These are phyloP conservation scores for Lithophane semibrunnea DNA, from an alignment of 2,888 invertebrate genomes.

Conservation along the genomic window DNA sequence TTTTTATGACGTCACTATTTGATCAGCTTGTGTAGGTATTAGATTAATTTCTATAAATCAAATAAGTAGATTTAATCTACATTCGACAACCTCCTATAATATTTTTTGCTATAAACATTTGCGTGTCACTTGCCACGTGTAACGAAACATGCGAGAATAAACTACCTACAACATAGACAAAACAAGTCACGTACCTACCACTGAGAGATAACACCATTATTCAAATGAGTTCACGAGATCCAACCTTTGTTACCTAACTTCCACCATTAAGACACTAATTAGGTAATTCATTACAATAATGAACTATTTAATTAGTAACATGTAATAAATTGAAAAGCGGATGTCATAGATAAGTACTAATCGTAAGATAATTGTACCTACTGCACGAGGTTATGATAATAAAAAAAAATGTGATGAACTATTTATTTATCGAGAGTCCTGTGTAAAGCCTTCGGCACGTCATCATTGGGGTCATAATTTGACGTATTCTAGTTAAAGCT, in stretches of 20 bases:
- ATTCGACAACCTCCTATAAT: not conserved
- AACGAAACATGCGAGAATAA: conserved; percentile 7
- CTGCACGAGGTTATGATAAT: not conserved
- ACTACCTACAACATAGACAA: not conserved
- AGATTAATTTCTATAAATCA: too few relatives aligned
- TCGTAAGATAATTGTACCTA: not conserved
- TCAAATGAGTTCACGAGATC: conserved; percentile 29
- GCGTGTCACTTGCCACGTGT: too few relatives aligned
- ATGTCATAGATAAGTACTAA: conserved; percentile 7
- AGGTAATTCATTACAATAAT: conserved; percentile 23
- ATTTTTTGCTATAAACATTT: too few relatives aligned
- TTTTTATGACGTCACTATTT: too few relatives aligned
- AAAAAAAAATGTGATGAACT: not conserved
- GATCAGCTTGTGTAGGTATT: too few relatives aligned
- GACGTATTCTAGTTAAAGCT: not conserved
- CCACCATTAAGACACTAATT: conserved; percentile 36
- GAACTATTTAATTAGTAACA: not conserved
- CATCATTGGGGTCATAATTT: not conserved
- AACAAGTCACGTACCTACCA: conserved; percentile 10
- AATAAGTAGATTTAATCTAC: not conserved
- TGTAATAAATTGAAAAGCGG: conserved; percentile 3
- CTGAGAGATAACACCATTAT: conserved; percentile 28
- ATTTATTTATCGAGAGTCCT: not conserved
- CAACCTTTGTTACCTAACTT: conserved; percentile 22
- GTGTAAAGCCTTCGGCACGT: not conserved